Evolutionary conservation across 2,113 vertebrate genomes (phyloP), one percentile per base, ranked within the genome.

Genomic region (Penelope pileata): DNA sequence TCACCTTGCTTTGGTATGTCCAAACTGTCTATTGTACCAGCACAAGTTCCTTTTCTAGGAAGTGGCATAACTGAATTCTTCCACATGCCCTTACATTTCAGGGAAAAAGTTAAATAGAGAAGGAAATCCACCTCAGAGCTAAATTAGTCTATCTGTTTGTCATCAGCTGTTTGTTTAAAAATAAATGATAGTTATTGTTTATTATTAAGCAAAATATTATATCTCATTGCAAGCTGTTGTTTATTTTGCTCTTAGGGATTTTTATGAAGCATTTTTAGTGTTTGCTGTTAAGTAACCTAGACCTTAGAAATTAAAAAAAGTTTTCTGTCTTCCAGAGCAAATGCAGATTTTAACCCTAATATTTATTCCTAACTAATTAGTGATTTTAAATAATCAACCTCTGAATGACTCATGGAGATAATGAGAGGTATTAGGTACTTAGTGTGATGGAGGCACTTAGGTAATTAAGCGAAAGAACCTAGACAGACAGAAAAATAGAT

Each of bases 351-450:
- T 90, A 91, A 29, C 27, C 54, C 47, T 93, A 67, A 78, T 89
- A 94, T 90, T 95, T 97, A 90, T 96, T 94, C 76, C 83, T 90
- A 74, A 93, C 86, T n/a, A 95, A 94, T 90, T 97, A 84, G 95
- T 74, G 42, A 87, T 86, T 88, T 85, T 93, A 86, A 91, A 87
- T 94, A 89, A 10, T 9, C 54, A 88, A 54, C 10, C 38, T 24
- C 34, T 74, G 69, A 86, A 94, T 91, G 81, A 83, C 67, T 95
- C 70, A 74, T 78, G 77, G 67, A 78, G 88, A 95, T 96, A 96
- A 95, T 95, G 79, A 95, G 82, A 91, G 38, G 90, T 85, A 85
- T 96, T 96, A 91, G 82, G 64, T 86, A 83, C 87, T 94, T 95
- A 88, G 14, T 66, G 47, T 81, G 94, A 89, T 94, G 91, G 59